Evolutionary conservation across 64 coral and sea anemone species (phyloP).

Genomic region (Montipora foliosa): DNA sequence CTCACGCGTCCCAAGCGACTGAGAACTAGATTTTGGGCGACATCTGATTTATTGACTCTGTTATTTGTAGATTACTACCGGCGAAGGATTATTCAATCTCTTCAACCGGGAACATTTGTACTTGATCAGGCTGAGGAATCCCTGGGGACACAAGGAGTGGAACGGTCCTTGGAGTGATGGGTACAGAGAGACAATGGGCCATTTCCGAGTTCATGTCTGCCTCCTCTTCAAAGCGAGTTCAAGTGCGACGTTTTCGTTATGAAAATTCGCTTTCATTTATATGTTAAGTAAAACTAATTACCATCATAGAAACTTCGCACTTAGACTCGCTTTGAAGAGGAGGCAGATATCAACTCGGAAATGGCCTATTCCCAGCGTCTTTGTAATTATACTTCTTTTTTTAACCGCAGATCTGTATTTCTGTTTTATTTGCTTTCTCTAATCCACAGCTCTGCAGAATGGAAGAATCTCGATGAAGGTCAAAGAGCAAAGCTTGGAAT

Average conservation of each 20-base stretch:
- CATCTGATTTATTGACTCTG: background rate
- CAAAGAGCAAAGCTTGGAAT: constrained; percentile 81
- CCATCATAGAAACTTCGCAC: no score
- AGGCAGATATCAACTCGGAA: no score
- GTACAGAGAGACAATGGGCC: constrained; percentile 26
- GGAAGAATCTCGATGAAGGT: constrained; percentile 79
- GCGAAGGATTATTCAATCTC: constrained; percentile 84
- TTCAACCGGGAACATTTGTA: constrained; percentile 87
- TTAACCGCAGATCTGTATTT: constrained; percentile 3
- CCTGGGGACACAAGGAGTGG: constrained; percentile 94
- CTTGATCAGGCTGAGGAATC: constrained; percentile 86
- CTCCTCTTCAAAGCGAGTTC: no score
- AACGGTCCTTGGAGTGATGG: constrained; percentile 93
- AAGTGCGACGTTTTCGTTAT: no score
- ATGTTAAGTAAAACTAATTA: no score
- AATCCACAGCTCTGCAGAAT: constrained; percentile 72
- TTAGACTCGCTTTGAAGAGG: no score
- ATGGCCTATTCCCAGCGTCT: no score
- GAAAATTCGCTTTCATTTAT: no score
- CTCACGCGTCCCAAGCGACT: no score
- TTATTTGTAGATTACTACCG: constrained; percentile 61
- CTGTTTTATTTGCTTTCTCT: background rate
- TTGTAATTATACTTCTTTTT: no score
- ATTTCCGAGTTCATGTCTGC: background rate
- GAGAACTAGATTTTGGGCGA: no score